These are phyloP conservation scores for Lepus americanus DNA, from an alignment of 2,113 vertebrate species.

Conservation along the genomic window DNA sequence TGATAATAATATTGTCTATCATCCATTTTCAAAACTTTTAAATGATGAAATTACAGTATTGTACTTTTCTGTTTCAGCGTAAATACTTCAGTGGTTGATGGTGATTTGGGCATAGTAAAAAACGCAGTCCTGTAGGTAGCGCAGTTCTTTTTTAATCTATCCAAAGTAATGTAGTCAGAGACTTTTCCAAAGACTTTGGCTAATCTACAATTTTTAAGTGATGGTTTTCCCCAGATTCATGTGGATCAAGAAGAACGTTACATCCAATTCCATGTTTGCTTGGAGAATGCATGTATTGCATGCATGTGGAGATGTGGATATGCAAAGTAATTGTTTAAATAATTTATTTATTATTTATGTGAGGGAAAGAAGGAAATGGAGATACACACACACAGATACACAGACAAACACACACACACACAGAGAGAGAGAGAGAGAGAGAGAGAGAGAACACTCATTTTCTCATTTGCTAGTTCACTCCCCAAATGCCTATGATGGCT, in stretches of 20 bases:
- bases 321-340: not conserved
- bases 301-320: too few relatives aligned
- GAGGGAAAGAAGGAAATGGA: too few relatives aligned
- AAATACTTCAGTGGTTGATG: not conserved
- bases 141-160: not conserved
- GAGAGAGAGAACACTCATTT: too few relatives aligned
- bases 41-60: conserved; percentile 44
- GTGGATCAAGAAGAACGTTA: not conserved
- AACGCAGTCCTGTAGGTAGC: not conserved
- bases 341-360: too few relatives aligned
- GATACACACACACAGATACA: too few relatives aligned
- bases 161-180: not conserved
- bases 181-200: not conserved
- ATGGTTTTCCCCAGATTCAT: not conserved
- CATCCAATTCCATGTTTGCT: not conserved
- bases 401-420: not conserved
- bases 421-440: too few relatives aligned
- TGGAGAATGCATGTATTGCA: not conserved
- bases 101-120: not conserved
- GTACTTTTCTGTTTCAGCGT: not conserved
- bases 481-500: too few relatives aligned
- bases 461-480: too few relatives aligned
- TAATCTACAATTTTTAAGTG: conserved; percentile 43
- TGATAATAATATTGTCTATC: not conserved
- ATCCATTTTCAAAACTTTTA: conserved; percentile 37